These are phyloP conservation scores for Papilio xuthus DNA, from an alignment of 1,140 invertebrate genomes.

Conservation along the genomic window DNA sequence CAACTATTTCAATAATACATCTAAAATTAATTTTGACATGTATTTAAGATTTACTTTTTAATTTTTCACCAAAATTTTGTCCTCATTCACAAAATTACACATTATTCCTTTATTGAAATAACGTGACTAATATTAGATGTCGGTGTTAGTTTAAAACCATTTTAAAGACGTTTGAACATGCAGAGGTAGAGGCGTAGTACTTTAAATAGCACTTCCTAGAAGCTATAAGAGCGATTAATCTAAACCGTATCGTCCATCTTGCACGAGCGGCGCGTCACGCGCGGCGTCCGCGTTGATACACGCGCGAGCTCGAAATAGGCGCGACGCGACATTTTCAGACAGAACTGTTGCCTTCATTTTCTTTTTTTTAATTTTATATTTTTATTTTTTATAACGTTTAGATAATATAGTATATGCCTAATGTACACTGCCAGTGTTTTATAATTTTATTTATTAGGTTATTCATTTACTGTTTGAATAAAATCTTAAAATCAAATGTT, in stretches of 20 bases:
- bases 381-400: neutral
- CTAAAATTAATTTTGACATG: neutral
- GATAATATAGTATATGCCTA: neutral
- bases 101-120: neutral
- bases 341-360: neutral
- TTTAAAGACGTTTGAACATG: slow-evolving; percentile 25
- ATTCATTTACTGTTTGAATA: too few species aligned
- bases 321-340: slow-evolving; percentile 29
- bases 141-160: slow-evolving; percentile 18
- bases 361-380: neutral
- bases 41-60: neutral
- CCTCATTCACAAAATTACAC: neutral
- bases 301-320: slow-evolving; percentile 29
- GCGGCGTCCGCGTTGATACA: slow-evolving; percentile 3
- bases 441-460: too few species aligned
- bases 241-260: slow-evolving; percentile 36
- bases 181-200: slow-evolving; percentile 27
- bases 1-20: neutral
- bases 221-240: slow-evolving; percentile 38
- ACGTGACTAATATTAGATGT: slow-evolving; percentile 25
- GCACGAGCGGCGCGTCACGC: slow-evolving; percentile 38
- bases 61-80: neutral
- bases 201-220: slow-evolving; percentile 40
- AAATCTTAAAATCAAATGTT: too few species aligned
- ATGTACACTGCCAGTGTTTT: neutral